Evolutionary conservation across 2,888 invertebrate species (phyloP).

Genomic region (Osmoderma eremita): DNA sequence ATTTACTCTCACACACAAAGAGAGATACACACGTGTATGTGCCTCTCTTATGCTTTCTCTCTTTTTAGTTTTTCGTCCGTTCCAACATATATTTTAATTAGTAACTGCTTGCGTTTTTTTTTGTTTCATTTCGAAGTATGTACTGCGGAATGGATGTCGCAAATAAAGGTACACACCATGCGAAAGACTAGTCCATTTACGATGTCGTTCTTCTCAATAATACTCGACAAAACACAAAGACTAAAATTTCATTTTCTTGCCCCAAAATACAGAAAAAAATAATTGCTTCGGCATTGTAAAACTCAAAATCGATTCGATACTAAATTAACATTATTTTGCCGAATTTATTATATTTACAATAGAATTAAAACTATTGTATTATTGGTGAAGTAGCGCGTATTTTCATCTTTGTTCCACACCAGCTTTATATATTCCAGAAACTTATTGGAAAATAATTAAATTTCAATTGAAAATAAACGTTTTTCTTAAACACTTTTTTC

Average conservation of each 20-base stretch:
- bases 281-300: no score
- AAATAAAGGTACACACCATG: constrained; percentile 19
- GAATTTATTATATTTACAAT: no score
- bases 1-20: constrained; percentile 38
- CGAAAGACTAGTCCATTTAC: constrained; percentile 9
- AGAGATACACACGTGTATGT: neutral
- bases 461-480: constrained; percentile 21
- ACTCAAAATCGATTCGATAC: no score
- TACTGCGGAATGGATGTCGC: constrained; percentile 20
- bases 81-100: constrained; percentile 38
- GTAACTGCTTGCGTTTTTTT: constrained; percentile 23
- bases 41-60: constrained; percentile 32
- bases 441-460: constrained; percentile 12
- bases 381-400: no score
- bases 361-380: no score
- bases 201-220: no score
- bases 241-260: no score
- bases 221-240: no score
- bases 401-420: neutral
- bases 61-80: constrained; percentile 36
- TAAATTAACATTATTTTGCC: no score
- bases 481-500: constrained; percentile 17
- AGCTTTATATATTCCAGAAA: constrained; percentile 7
- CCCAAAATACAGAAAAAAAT: no score
- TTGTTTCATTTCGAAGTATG: neutral